Base-by-base conservation (phyloP, 2,888 invertebrate species). In the Lutraria lutraria region DNA sequence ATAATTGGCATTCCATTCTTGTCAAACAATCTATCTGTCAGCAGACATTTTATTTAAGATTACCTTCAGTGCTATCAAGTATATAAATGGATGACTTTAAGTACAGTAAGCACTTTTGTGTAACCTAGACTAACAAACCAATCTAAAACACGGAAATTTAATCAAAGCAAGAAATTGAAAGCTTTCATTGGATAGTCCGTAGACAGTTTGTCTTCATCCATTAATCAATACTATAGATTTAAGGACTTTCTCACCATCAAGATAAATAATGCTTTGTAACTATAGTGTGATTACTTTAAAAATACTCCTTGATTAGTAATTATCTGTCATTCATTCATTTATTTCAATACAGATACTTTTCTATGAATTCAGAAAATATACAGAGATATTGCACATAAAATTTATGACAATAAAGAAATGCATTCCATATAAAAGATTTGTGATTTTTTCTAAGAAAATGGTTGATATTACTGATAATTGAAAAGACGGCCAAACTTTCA, bases 21-120 rank as follows among this genome's bases (percentile, higher is more conserved):
- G 63, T 68, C 25, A 68, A n/a, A 68, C 12, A n/a, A 68, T 68
- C 63, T 68, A 68, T 68, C 63, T 68, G 63, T 68, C 63, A n/a
- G 63, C 63, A 4, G 63, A 68, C 25, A 68, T n/a, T 68, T 68
- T 68, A 76, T 76, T 31, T 76, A 76, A 76, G 76, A 76, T 34
- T 76, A 76, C 25, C 8, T 31, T 76, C 29, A 31, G 15, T 76
- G 31, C 76, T 31, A 31, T 76, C 34, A 76, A 76, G 31, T 76
- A 76, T 76, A 76, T 76, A 76, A 76, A 76, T 76, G 76, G 76
- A n/a, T 76, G 31, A n/a, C 16, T 31, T 76, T 76, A 76, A 31
- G 31, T 31, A 16, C 25, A 31, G 76, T 76, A 76, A 76, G 76
- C 76, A 76, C 13, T 19, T 19, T 76, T 76, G 76, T 76, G 31